Percentiles rank a stretch among this genome's conserved stretches.
Conservation (phyloP, 2,113 vertebrate species). For the Thymallus thymallus region DNA sequence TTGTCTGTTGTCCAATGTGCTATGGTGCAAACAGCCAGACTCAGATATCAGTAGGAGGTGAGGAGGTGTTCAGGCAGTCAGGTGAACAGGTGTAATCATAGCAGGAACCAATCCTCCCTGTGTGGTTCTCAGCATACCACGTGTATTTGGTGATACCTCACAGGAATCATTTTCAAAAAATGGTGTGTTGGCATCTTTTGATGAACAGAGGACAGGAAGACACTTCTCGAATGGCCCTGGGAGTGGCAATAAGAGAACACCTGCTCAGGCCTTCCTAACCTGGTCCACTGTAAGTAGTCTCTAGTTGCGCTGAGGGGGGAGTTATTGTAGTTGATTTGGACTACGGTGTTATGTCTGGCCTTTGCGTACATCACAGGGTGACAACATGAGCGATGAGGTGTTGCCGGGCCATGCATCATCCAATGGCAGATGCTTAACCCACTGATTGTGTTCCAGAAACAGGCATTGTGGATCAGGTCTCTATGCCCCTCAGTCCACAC, state of each 20-base stretch:
- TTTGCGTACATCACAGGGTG: constrained; percentile 47
- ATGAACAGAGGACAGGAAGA: background rate
- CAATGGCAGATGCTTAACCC: constrained; percentile 55
- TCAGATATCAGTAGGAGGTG: background rate
- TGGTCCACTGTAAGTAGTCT: constrained; percentile 19
- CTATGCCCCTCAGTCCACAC: constrained; percentile 15
- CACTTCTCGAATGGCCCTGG: background rate
- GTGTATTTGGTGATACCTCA: background rate
- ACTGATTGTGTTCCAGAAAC: constrained; percentile 45
- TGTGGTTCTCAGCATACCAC: too few species aligned
- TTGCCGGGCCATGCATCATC: constrained; percentile 45
- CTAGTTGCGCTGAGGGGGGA: constrained; percentile 16
- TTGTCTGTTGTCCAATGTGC: background rate
- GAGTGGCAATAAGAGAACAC: background rate
- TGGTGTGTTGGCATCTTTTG: background rate
- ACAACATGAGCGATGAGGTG: constrained; percentile 48
- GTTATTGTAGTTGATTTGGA: constrained; percentile 51
- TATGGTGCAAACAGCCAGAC: background rate
- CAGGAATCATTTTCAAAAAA: background rate
- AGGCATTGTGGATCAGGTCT: too few species aligned
- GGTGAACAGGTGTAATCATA: too few species aligned
- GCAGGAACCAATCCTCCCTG: too few species aligned
- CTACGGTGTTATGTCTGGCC: constrained; percentile 39
- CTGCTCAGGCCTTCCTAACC: background rate
- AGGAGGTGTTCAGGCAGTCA: background rate